Base-by-base conservation (phyloP, 2,888 invertebrate species). In the Ceriagrion tenellum region DNA sequence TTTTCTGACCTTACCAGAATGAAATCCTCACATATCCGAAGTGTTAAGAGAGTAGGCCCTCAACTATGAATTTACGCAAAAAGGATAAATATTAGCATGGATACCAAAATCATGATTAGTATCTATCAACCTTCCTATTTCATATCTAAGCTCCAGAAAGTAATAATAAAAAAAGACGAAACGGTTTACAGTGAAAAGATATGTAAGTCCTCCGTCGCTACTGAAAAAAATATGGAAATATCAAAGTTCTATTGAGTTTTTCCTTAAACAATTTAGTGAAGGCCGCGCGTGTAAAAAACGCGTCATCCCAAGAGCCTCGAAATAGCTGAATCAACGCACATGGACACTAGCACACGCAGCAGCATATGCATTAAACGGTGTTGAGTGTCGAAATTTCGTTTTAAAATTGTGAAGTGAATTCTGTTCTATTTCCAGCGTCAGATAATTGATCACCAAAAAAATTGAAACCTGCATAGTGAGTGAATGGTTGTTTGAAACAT, bases 241-340 rank as follows among this genome's bases (percentile, higher is more conserved):
- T 88, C 59, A 59, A n/a, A 30, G 47, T 89, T 89, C n/a, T 89
- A 55, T 47, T 89, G 18, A 16, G 55, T 89, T 89, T 89, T 47
- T 89, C 89, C 89, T 89, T 89, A 89, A 81, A 89, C 55, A 55
- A 93, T 93, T 69, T 93, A 93, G 93, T 69, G 69, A 91, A 93
- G 93, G 93, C 93, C 63, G n/a, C 69, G 69, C 63, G 59, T n/a
- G 69, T 63, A 23, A 10, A n/a, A n/a, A 23, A 18, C 30, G 91
- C 91, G 91, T 93, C n/a, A 93, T 63, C 69, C 69, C 23, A 30
- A 74, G 93, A 26, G 93, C 93, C 93, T 93, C 69, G 69, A 93
- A 40, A 93, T 93, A 93, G 93, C 93, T 93, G 93, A 93, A 93
- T 40, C 93, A 69, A 93, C 93, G 93, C 93, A 93, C 93, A 93